A percentile compares a stretch with the other conserved stretches of the same genome.
These are phyloP conservation scores for Morone saxatilis DNA, from an alignment of 2,113 vertebrate species.

Conservation along the genomic window DNA sequence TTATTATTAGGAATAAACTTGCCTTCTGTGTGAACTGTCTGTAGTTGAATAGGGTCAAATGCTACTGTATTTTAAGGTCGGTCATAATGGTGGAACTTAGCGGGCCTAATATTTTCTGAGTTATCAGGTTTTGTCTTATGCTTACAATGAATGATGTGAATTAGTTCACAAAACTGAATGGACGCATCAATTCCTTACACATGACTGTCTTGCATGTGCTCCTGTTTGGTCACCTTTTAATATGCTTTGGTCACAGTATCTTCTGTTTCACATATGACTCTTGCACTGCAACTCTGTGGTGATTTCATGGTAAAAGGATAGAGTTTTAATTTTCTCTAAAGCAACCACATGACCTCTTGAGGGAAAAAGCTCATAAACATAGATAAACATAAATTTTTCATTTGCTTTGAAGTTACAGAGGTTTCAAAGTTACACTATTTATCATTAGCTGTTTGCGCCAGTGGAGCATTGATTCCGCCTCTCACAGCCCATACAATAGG, in stretches of 20 bases:
- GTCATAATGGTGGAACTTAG: too few species aligned
- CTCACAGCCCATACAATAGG: not conserved
- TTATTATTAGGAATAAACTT: too few species aligned
- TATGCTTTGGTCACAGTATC: conserved; percentile 23
- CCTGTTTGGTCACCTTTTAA: not conserved
- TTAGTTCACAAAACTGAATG: not conserved
- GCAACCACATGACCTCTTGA: not conserved
- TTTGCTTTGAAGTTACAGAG: not conserved
- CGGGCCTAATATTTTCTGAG: too few species aligned
- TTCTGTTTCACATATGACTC: conserved; percentile 27
- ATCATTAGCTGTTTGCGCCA: not conserved
- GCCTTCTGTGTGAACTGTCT: too few species aligned
- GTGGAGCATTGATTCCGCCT: not conserved
- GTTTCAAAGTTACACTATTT: not conserved
- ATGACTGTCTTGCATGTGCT: conserved; percentile 30
- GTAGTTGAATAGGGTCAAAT: too few species aligned
- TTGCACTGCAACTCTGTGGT: not conserved
- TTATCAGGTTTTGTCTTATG: not conserved
- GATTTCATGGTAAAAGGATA: conserved; percentile 7
- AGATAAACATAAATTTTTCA: not conserved
- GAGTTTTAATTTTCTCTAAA: not conserved
- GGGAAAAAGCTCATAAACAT: not conserved
- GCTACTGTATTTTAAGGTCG: too few species aligned
- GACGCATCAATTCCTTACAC: conserved; percentile 13
- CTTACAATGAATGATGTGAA: conserved; percentile 5